These are phyloP conservation scores for Camponotus vicinus DNA, from an alignment of 1,140 invertebrate genomes.

Conservation along the genomic window DNA sequence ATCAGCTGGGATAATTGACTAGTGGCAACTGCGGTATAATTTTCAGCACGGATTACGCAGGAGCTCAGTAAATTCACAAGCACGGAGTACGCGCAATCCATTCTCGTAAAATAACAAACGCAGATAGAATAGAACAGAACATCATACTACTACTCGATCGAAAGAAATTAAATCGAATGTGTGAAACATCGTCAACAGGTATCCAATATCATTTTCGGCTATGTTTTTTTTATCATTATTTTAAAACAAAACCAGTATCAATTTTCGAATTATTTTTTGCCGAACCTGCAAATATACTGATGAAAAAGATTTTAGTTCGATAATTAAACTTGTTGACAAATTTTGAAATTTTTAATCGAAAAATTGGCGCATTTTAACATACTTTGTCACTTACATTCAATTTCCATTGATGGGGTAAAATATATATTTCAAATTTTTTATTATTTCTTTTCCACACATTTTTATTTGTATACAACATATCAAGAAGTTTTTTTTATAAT, in stretches of 20 bases:
- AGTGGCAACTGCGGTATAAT: constrained; percentile 53
- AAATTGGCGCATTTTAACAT: background rate
- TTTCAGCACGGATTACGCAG: constrained; percentile 64
- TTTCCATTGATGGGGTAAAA: background rate
- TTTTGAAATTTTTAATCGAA: background rate
- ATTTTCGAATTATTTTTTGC: background rate
- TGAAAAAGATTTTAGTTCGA: background rate
- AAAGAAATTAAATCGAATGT: constrained; percentile 15
- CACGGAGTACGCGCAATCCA: constrained; percentile 37
- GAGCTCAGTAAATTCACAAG: constrained; percentile 78
- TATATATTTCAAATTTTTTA: background rate
- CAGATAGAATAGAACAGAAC: background rate
- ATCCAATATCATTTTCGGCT: background rate
- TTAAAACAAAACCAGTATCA: background rate
- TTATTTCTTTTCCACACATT: background rate
- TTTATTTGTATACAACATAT: background rate
- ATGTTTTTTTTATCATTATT: background rate
- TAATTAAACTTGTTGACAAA: background rate
- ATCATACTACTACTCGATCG: background rate
- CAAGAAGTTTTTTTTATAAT: background rate
- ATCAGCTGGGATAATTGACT: too few relatives aligned
- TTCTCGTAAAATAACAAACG: background rate
- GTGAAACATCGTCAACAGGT: constrained; percentile 39
- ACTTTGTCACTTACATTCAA: background rate
- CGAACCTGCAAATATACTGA: background rate